Evolutionary conservation across 2,113 vertebrate species (phyloP).

Genomic region (Uropsilus gracilis): DNA sequence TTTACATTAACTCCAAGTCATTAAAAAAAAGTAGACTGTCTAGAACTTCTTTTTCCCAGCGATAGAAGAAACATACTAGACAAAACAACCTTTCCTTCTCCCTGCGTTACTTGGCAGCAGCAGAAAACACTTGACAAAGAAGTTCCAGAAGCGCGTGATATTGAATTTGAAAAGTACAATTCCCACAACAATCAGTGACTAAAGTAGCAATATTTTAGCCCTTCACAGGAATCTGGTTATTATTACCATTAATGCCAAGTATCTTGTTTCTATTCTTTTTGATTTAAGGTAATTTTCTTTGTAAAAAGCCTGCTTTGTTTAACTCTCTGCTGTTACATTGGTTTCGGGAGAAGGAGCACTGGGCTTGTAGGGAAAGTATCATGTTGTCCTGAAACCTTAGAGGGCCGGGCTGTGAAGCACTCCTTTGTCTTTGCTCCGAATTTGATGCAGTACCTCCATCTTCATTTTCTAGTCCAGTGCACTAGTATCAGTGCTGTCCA

Average conservation of each 20-base stretch:
- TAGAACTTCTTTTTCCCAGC: slow-evolving; percentile 45
- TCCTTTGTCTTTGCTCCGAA: slow-evolving; percentile 81
- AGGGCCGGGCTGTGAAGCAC: slow-evolving; percentile 76
- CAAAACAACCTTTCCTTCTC: slow-evolving; percentile 34
- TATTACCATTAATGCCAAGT: slow-evolving; percentile 72
- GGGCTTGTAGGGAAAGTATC: slow-evolving; percentile 75
- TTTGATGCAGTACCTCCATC: slow-evolving; percentile 62
- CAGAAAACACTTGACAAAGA: slow-evolving; percentile 60
- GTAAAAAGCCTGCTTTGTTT: slow-evolving; percentile 81
- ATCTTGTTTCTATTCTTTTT: slow-evolving; percentile 80
- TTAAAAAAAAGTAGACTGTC: background rate
- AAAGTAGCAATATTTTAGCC: slow-evolving; percentile 66
- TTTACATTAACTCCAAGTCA: background rate
- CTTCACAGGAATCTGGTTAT: slow-evolving; percentile 75
- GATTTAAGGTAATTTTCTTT: slow-evolving; percentile 78
- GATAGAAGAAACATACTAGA: slow-evolving; percentile 27
- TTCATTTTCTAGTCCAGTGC: slow-evolving; percentile 72
- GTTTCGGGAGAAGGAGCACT: slow-evolving; percentile 74
- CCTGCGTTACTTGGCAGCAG: slow-evolving; percentile 36
- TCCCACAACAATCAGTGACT: slow-evolving; percentile 57
- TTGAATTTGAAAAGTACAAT: slow-evolving; percentile 77
- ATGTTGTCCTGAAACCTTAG: slow-evolving; percentile 74
- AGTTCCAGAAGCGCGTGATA: slow-evolving; percentile 49
- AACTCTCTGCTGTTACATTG: background rate
- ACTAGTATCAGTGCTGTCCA: slow-evolving; percentile 43